Percentiles rank a stretch among this genome's conserved stretches.
Conservation (phyloP, 1,140 invertebrate genomes). For the Cydia pomonella region DNA sequence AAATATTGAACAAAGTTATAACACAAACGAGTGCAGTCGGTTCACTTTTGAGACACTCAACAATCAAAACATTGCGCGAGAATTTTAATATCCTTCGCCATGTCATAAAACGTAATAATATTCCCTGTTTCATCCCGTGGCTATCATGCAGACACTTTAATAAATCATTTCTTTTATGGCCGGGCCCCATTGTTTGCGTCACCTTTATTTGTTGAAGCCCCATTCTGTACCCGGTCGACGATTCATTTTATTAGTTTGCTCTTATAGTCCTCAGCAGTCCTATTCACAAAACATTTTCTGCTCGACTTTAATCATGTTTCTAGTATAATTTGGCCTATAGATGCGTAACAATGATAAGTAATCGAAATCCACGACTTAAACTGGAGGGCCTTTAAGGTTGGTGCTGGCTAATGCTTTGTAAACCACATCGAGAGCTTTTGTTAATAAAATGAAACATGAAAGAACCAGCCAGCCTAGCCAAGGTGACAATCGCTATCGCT, state of each 20-base stretch:
- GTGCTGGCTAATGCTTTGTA: no score
- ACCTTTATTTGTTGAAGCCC: constrained; percentile 49
- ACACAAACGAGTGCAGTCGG: background rate
- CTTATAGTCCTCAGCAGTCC: constrained; percentile 33
- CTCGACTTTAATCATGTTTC: background rate
- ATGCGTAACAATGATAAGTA: background rate
- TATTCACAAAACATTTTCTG: constrained; percentile 9
- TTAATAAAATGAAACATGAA: background rate
- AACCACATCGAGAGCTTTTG: background rate
- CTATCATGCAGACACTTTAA: constrained; percentile 51
- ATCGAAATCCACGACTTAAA: background rate
- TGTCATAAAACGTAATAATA: constrained; percentile 39
- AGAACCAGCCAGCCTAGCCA: no score
- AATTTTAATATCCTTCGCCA: constrained; percentile 35
- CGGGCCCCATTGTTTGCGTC: constrained; percentile 48
- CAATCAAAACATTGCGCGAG: constrained; percentile 36
- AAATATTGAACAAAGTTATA: no score
- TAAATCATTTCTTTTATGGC: constrained; percentile 61
- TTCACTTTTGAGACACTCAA: constrained; percentile 23
- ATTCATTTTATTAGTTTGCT: constrained; percentile 45
- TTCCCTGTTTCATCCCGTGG: constrained; percentile 35
- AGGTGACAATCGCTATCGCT: no score
- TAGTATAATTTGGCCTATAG: background rate
- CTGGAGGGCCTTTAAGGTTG: background rate
- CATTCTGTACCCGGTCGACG: constrained; percentile 44